phyloP scores from a whole-genome alignment of 2,797 vertebrate genomes.

The Lepilemur septentrionalis region DNA sequence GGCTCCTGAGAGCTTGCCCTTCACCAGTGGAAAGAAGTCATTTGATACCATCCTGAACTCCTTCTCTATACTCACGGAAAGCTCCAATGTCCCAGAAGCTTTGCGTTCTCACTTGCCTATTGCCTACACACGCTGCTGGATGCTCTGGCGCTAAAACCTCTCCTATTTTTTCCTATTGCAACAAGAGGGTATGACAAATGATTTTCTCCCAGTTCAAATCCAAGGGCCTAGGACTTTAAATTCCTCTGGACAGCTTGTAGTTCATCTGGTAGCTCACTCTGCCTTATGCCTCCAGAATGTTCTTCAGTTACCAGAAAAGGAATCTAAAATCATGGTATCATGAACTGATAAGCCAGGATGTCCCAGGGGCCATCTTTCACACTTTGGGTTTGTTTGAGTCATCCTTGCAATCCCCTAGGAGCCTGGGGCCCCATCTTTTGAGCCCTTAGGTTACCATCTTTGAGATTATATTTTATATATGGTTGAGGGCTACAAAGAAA shows the following conservation, averaged over 20 bases:
- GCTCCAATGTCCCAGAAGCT: background rate
- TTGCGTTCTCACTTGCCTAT: background rate
- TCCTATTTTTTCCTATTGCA: background rate
- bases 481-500: background rate
- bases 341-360: background rate
- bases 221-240: background rate
- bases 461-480: background rate
- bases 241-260: background rate
- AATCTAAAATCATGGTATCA: background rate
- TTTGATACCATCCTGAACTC: background rate
- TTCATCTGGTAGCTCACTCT: background rate
- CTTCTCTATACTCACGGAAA: background rate
- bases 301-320: conserved; percentile 8
- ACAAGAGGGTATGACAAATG: background rate
- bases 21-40: background rate
- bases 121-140: background rate
- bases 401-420: background rate
- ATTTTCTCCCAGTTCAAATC: background rate
- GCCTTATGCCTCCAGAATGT: background rate
- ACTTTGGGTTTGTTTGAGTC: background rate
- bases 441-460: background rate
- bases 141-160: background rate
- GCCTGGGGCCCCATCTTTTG: no score
- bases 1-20: background rate
- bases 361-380: background rate